A percentile compares a stretch with the other conserved stretches of the same genome.
Evolutionary conservation across 2,113 vertebrate genomes (phyloP).

Genomic region (Vidua chalybeata): DNA sequence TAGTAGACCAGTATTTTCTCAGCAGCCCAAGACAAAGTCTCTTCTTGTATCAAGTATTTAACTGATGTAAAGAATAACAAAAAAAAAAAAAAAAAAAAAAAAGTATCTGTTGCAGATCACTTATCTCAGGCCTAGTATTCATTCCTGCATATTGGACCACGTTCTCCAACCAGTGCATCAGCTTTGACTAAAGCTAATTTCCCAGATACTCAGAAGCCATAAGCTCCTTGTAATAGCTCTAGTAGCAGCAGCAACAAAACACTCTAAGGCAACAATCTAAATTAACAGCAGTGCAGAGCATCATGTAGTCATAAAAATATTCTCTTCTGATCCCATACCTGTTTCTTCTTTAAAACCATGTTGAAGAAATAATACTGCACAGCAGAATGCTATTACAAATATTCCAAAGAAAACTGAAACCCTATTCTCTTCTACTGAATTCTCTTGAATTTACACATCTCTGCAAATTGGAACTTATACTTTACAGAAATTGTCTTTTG

Average conservation of each 20-base stretch:
- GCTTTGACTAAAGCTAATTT: neutral
- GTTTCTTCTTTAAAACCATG: neutral
- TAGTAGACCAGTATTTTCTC: neutral
- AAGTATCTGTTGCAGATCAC: neutral
- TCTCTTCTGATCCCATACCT: neutral
- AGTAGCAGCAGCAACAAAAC: neutral
- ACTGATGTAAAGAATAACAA: neutral
- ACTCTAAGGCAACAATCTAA: neutral
- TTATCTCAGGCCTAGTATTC: neutral
- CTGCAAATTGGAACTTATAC: neutral
- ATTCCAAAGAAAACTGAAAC: neutral
- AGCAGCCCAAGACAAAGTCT: neutral
- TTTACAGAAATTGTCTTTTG: neutral
- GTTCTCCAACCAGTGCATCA: neutral
- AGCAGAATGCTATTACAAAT: neutral
- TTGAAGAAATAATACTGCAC: neutral
- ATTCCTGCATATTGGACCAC: neutral
- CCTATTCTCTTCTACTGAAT: neutral
- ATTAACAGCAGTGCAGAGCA: neutral
- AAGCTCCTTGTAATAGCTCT: neutral
- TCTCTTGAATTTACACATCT: neutral
- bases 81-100: neutral
- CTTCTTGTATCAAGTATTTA: neutral
- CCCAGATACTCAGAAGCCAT: neutral
- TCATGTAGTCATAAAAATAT: neutral